A percentile compares a stretch with the other conserved stretches of the same genome.
Conservation (phyloP, 2,113 vertebrate genomes). For the Scytalopus superciliaris region DNA sequence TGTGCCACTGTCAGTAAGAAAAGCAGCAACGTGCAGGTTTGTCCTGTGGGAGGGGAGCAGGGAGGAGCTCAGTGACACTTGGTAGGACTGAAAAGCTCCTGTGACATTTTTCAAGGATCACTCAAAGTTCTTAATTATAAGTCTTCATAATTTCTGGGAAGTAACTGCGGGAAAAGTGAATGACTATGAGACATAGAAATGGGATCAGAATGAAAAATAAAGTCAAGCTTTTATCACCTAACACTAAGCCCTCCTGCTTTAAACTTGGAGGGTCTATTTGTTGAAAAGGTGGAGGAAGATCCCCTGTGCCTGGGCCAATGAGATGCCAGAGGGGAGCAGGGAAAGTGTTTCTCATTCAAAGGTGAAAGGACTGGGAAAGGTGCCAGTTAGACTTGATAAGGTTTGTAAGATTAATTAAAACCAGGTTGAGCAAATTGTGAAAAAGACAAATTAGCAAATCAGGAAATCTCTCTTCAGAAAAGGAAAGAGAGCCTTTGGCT, state of each 20-base stretch:
- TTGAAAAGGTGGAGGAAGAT: not conserved
- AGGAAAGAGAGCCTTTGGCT: not conserved
- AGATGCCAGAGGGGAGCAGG: not conserved
- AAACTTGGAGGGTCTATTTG: accelerated
- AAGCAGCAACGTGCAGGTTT: not conserved
- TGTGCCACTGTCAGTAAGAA: not conserved
- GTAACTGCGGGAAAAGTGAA: not conserved
- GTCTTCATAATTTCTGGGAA: not conserved
- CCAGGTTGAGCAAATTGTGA: not conserved
- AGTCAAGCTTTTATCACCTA: not conserved
- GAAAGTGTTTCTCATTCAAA: not conserved
- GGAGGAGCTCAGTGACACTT: not conserved
- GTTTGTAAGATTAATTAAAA: constrained; percentile 39
- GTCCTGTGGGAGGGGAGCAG: not conserved
- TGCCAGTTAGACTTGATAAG: constrained; percentile 7
- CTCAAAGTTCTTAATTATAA: not conserved
- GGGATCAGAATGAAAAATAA: not conserved
- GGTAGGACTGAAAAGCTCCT: not conserved
- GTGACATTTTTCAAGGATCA: not conserved
- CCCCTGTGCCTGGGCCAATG: not conserved
- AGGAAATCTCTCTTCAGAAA: not conserved
- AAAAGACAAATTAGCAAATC: constrained; percentile 26
- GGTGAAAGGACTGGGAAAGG: not conserved
- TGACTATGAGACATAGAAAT: not conserved
- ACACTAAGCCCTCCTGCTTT: not conserved